Evolutionary conservation across 2,113 vertebrate genomes (phyloP), one percentile per base, ranked within the genome.

Genomic region (Rhabdomys dilectus): DNA sequence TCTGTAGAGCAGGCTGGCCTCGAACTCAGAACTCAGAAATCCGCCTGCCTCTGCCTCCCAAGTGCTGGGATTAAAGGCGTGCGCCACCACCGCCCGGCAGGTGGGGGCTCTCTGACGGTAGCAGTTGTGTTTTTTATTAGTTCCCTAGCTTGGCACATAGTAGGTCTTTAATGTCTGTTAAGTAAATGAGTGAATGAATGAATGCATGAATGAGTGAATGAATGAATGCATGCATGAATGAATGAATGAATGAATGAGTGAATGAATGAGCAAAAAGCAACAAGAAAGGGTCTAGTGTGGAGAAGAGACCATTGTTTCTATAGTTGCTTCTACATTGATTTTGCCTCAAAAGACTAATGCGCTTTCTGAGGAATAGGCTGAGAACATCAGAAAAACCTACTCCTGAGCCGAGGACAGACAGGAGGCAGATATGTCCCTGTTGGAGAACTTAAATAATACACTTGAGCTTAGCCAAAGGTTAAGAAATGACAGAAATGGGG

Each of bases 41-140:
- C n/a, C n/a, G n/a, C n/a, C n/a, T n/a, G n/a, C n/a, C n/a, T n/a
- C n/a, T n/a, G n/a, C n/a, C n/a, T n/a, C n/a, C n/a, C n/a, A n/a
- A n/a, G n/a, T n/a, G n/a, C n/a, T n/a, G n/a, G n/a, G n/a, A n/a
- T n/a, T n/a, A n/a, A n/a, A n/a, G n/a, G n/a, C n/a, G n/a, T n/a
- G n/a, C n/a, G n/a, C n/a, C n/a, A n/a, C n/a, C n/a, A n/a, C n/a
- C n/a, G n/a, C n/a, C n/a, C n/a, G n/a, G n/a, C n/a, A n/a, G n/a
- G n/a, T n/a, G n/a, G n/a, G 21, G 86, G 24, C 64, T 88, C 31
- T 93, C 89, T 78, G 78, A 76, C 93, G 45, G 60, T 34, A 93
- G 66, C 64, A 82, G 17, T 75, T 93, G 68, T 72, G 42, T 86
- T 88, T 91, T 76, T 29, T 77, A 77, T 91, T 76, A 70, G 58